phyloP scores from a whole-genome alignment of 2,113 vertebrate species.

The Leucosticte australis region DNA sequence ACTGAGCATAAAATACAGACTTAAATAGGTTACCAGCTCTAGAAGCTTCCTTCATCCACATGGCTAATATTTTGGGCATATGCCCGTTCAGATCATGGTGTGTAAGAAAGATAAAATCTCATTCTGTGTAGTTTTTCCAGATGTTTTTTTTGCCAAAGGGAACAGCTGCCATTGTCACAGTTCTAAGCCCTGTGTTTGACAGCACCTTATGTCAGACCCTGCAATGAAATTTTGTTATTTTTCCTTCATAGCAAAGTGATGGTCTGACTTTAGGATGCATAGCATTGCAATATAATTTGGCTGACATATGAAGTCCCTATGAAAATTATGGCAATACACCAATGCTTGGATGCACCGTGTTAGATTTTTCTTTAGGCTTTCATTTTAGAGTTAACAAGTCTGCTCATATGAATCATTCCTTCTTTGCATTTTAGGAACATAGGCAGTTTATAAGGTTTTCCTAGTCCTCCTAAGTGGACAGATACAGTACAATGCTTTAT shows the following conservation, averaged over 20 bases:
- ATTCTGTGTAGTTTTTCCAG: slow-evolving; percentile 56
- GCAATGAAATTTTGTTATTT: slow-evolving; percentile 42
- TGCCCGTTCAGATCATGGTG: slow-evolving; percentile 30
- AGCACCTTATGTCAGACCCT: slow-evolving; percentile 47
- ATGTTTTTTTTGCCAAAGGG: slow-evolving; percentile 60
- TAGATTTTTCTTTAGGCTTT: slow-evolving; percentile 7
- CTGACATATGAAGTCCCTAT: not conserved
- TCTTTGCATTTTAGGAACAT: not conserved
- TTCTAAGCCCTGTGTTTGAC: slow-evolving; percentile 52
- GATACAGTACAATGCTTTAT: not conserved
- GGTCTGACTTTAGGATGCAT: not conserved
- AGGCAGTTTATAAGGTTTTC: not conserved
- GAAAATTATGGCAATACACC: not conserved
- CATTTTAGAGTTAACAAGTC: not conserved
- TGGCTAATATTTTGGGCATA: slow-evolving; percentile 32
- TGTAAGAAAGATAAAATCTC: slow-evolving; percentile 42
- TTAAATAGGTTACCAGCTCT: not conserved
- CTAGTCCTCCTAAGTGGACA: not conserved
- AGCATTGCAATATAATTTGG: not conserved
- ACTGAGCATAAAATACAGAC: not conserved
- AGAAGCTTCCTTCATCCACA: slow-evolving; percentile 19
- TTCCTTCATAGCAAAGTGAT: not conserved
- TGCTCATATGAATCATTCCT: not conserved
- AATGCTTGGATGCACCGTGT: not conserved
- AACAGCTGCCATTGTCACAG: slow-evolving; percentile 70